phyloP scores from a whole-genome alignment of 2,797 vertebrate genomes.

The Megalops cyprinoides region DNA sequence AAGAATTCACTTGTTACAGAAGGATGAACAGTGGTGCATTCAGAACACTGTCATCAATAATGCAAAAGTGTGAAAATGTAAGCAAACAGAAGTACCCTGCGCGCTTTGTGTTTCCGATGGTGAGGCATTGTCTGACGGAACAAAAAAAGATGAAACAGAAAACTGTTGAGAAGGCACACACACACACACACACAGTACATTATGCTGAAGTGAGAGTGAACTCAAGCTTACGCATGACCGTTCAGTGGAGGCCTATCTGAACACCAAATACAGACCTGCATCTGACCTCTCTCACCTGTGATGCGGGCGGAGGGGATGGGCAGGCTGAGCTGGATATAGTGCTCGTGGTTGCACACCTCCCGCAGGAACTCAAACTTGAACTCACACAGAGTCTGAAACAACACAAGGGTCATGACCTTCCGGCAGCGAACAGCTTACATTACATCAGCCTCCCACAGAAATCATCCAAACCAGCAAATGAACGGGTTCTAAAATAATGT shows the following conservation, averaged over 20 bases:
- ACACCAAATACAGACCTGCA: neutral
- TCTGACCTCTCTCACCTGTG: conserved; percentile 76
- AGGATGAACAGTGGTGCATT: neutral
- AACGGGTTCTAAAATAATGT: neutral
- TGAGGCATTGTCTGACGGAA: conserved; percentile 72
- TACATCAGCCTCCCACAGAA: too few relatives aligned
- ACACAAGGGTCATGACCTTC: conserved; percentile 1
- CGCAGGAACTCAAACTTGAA: conserved; percentile 96
- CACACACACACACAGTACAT: conserved; percentile 34
- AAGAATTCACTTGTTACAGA: neutral
- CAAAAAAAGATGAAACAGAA: conserved; percentile 26
- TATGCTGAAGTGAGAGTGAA: conserved; percentile 14
- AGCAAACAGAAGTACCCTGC: conserved; percentile 73
- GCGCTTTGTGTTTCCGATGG: conserved; percentile 67
- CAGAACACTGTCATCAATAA: neutral
- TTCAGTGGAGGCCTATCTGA: neutral
- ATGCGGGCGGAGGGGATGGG: conserved; percentile 89
- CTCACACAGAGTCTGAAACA: conserved; percentile 84
- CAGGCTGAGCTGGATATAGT: conserved; percentile 94
- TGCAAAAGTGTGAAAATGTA: conserved; percentile 28
- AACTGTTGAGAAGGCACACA: conserved; percentile 27
- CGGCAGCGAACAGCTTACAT: too few relatives aligned
- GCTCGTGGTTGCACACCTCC: conserved; percentile 96
- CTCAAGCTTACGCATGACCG: neutral
- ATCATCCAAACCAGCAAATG: too few relatives aligned